A percentile compares a stretch with the other conserved stretches of the same genome.
These are phyloP conservation scores for Hybognathus amarus DNA, from an alignment of 2,797 vertebrate species.

Conservation along the genomic window DNA sequence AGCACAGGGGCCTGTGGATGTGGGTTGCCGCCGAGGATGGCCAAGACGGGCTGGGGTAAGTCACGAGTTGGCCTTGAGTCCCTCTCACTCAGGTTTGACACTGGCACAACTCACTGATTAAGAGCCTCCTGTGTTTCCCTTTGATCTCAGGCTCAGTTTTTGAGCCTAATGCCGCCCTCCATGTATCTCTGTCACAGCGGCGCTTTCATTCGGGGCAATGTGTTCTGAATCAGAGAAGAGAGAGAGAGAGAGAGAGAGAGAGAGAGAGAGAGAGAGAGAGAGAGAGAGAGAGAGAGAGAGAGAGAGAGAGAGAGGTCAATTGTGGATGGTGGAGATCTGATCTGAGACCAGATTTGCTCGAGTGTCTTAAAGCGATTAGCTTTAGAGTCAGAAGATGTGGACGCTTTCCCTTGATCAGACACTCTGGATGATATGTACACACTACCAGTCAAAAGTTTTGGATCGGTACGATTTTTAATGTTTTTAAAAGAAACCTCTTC, in stretches of 20 bases:
- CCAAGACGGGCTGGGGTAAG: conserved; percentile 46
- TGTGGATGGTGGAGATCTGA: conserved; percentile 45
- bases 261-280: conserved; percentile 12
- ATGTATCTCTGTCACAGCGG: conserved; percentile 64
- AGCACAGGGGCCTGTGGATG: conserved; percentile 45
- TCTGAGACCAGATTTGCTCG: conserved; percentile 31
- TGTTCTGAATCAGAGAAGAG: conserved; percentile 62
- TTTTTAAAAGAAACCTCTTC: too few species aligned
- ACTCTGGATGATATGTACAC: conserved; percentile 15
- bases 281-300: not conserved
- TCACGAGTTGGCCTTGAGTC: conserved; percentile 35
- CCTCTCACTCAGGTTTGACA: conserved; percentile 44
- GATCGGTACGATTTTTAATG: too few species aligned
- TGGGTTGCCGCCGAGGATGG: conserved; percentile 55
- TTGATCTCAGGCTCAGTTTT: conserved; percentile 62
- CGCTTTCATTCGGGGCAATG: conserved; percentile 62
- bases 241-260: not conserved
- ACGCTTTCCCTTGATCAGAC: conserved; percentile 4
- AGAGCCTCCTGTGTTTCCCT: conserved; percentile 57
- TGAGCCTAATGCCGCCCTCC: conserved; percentile 55
- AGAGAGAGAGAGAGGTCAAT: not conserved
- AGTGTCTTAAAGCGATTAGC: conserved; percentile 25
- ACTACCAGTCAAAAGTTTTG: too few species aligned
- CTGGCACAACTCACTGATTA: conserved; percentile 63
- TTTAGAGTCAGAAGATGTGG: conserved; percentile 17